Conservation (phyloP, 1,140 invertebrate genomes). For the Carposina sasakii region DNA sequence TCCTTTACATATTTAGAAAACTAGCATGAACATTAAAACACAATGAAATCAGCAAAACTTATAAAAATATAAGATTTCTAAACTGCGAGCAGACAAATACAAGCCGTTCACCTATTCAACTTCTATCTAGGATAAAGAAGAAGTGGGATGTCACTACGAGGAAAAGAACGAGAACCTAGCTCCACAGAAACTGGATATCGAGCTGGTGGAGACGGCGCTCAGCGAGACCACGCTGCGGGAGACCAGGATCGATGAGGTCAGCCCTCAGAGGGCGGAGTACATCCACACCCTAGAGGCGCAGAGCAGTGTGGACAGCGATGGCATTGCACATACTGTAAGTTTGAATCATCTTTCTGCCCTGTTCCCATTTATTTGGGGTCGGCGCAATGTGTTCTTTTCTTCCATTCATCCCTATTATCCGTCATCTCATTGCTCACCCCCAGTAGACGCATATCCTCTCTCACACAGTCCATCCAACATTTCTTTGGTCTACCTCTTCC, state of each 20-base stretch:
- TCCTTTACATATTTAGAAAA: no score
- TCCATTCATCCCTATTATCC: no score
- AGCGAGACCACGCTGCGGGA: conserved; percentile 48
- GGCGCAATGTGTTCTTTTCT: no score
- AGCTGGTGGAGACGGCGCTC: conserved; percentile 52
- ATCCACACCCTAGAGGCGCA: conserved; percentile 65
- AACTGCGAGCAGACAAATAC: conserved; percentile 15
- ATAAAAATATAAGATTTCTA: no score
- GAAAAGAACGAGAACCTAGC: conserved; percentile 61
- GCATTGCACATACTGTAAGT: conserved; percentile 67
- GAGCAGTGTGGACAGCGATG: conserved; percentile 69
- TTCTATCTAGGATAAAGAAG: conserved; percentile 52
- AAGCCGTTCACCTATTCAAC: conserved; percentile 3
- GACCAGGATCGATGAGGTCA: conserved; percentile 61
- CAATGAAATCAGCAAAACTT: no score
- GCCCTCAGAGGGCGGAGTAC: conserved; percentile 54
- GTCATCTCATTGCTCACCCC: no score
- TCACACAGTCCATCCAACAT: no score
- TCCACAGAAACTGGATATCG: conserved; percentile 42
- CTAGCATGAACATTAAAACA: no score
- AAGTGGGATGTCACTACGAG: conserved; percentile 65
- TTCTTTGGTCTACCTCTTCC: no score
- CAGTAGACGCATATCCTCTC: no score
- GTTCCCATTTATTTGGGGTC: no score
- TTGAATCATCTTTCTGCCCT: no score